phyloP scores from a whole-genome alignment of 2,888 invertebrate genomes.

The Mythimna loreyi region DNA sequence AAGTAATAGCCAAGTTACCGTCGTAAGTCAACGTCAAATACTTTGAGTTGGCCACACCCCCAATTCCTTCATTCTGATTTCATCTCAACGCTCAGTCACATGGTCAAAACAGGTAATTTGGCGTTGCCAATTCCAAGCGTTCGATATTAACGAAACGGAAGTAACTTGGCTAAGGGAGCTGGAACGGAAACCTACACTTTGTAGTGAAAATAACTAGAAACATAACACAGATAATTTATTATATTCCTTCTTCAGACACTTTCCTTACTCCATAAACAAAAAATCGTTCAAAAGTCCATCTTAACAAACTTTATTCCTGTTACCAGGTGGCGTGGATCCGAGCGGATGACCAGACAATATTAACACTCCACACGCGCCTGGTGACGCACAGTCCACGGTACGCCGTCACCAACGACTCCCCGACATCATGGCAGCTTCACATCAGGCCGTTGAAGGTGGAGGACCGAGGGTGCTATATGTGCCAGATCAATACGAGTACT shows the following conservation, averaged over 20 bases:
- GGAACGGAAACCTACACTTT: too few relatives aligned
- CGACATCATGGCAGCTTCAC: constrained; percentile 94
- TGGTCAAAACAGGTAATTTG: too few relatives aligned
- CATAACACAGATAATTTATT: too few relatives aligned
- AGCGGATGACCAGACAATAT: constrained; percentile 94
- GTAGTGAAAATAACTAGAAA: too few relatives aligned
- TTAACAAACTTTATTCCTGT: not conserved
- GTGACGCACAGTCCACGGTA: constrained; percentile 94
- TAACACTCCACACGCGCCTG: constrained; percentile 93
- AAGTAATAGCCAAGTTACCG: too few relatives aligned
- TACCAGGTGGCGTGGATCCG: constrained; percentile 94
- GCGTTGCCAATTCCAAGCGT: too few relatives aligned
- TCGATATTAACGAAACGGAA: too few relatives aligned
- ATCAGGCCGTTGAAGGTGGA: constrained; percentile 93
- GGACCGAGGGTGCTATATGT: constrained; percentile 95
- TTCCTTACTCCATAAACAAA: not conserved
- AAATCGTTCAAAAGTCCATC: not conserved
- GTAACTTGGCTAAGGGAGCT: too few relatives aligned
- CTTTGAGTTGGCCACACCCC: too few relatives aligned
- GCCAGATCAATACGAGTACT: constrained; percentile 94
- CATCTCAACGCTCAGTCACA: too few relatives aligned
- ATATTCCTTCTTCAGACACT: not conserved
- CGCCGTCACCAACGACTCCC: constrained; percentile 93
- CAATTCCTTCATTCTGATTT: too few relatives aligned
- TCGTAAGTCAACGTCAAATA: too few relatives aligned